These are phyloP conservation scores for Serilophus lunatus DNA, from an alignment of 2,113 vertebrate species.

Conservation along the genomic window DNA sequence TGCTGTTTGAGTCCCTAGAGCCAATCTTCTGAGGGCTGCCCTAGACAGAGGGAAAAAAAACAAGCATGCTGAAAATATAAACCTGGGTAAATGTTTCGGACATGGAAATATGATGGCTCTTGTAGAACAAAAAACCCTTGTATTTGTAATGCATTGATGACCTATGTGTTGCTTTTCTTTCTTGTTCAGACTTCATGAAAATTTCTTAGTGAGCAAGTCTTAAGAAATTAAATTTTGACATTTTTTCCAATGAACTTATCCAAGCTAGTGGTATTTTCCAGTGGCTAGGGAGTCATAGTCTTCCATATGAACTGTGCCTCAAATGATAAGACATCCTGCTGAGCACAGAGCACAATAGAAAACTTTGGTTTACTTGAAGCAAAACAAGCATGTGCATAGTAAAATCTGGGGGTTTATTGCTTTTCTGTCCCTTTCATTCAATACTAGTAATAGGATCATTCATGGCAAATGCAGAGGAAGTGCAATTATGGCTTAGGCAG, in stretches of 20 bases:
- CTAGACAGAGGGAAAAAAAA: not conserved
- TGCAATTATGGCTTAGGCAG: not conserved
- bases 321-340: not conserved
- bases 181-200: not conserved
- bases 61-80: not conserved
- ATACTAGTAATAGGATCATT: not conserved
- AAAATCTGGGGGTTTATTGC: not conserved
- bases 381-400: not conserved
- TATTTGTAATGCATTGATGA: not conserved
- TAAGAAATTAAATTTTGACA: not conserved
- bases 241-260: not conserved
- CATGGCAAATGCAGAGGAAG: not conserved
- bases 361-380: not conserved
- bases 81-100: not conserved
- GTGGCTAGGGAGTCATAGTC: not conserved
- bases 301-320: not conserved
- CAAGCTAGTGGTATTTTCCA: not conserved
- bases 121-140: not conserved
- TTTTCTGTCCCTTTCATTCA: not conserved
- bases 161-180: not conserved
- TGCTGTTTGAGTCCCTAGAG: not conserved
- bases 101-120: not conserved
- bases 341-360: not conserved
- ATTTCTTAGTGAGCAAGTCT: not conserved
- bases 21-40: not conserved